Conservation (phyloP, 2,113 vertebrate genomes). For the Salvelinus sp. region DNA sequence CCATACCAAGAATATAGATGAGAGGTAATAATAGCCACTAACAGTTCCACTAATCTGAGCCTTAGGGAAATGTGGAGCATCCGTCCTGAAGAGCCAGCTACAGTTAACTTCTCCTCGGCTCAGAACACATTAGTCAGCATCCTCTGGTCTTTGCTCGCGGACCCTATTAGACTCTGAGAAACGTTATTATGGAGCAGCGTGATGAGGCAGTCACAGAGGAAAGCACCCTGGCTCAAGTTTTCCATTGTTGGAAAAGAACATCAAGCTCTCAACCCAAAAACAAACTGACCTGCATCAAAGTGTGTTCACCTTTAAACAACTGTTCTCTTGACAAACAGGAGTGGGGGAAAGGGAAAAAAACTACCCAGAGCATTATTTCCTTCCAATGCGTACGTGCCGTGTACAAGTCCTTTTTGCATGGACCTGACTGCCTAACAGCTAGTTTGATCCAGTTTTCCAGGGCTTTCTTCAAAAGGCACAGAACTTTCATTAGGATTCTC, state of each 20-base stretch:
- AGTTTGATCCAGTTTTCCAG: constrained; percentile 70
- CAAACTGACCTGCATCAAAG: constrained; percentile 51
- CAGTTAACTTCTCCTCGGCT: background rate
- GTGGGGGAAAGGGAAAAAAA: constrained; percentile 50
- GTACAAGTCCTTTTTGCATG: constrained; percentile 67
- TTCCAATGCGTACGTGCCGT: constrained; percentile 55
- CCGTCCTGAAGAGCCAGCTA: background rate
- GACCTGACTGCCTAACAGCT: constrained; percentile 73
- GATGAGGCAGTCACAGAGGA: constrained; percentile 24
- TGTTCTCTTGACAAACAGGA: constrained; percentile 61
- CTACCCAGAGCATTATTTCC: constrained; percentile 57
- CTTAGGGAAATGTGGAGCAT: background rate
- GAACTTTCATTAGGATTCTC: constrained; percentile 69
- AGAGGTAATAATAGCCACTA: background rate
- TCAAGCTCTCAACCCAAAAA: constrained; percentile 38
- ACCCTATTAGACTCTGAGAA: background rate
- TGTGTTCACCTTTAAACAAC: constrained; percentile 58
- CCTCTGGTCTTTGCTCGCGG: background rate
- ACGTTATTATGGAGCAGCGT: background rate
- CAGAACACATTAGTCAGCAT: background rate
- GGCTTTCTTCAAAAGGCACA: constrained; percentile 67
- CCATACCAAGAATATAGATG: background rate
- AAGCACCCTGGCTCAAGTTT: constrained; percentile 22
- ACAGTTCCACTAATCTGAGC: background rate
- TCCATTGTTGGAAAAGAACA: constrained; percentile 31